Evolutionary conservation across 2,797 vertebrate genomes (phyloP), one percentile per base, ranked within the genome.

Genomic region (Labroides dimidiatus): DNA sequence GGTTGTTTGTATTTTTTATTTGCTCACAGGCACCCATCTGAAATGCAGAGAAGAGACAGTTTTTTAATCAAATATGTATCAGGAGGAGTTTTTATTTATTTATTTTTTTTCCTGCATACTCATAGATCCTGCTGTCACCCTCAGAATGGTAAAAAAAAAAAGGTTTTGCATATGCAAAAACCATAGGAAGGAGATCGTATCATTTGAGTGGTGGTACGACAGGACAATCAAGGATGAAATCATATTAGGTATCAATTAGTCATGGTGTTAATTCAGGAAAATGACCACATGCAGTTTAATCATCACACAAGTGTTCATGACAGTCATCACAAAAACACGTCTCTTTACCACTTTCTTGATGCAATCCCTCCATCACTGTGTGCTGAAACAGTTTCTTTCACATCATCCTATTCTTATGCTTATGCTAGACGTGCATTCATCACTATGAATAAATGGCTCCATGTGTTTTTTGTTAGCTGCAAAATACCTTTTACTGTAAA

Each of bases 1-100:
- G 49, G 47, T 71, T 70, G 37, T 80, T 77, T 75, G 45, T 37
- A 4, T 37, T 4, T 37, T 37, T 55, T 57, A 76, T 70, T 56
- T 62, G 63, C 82, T 75, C 48, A 49, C 24, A 69, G 81, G 79
- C 82, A 24, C 10, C 15, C 69, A 48, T 75, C 54, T 70, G 49
- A 75, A 73, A 76, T 80, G 64, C 65, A 64, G 43, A 37, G 48
- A 52, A 64, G 78, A 78, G 30, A 61, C 24, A 20, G 24, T 41
- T 21, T 78, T 76, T 70, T 45, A 53, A 83, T 86, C 64, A 80
- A 82, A 87, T 75, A 85, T 75, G 43, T 33, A 84, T 78, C 64
- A 75, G 37, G 44, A 56, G 52, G 51, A 60, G 45, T 61, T 73
- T 69, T 47, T 33, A 52, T 21, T 45, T 49, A 42, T 42, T 33